These are phyloP conservation scores for Buteo buteo DNA, from an alignment of 2,113 vertebrate genomes.

Conservation along the genomic window DNA sequence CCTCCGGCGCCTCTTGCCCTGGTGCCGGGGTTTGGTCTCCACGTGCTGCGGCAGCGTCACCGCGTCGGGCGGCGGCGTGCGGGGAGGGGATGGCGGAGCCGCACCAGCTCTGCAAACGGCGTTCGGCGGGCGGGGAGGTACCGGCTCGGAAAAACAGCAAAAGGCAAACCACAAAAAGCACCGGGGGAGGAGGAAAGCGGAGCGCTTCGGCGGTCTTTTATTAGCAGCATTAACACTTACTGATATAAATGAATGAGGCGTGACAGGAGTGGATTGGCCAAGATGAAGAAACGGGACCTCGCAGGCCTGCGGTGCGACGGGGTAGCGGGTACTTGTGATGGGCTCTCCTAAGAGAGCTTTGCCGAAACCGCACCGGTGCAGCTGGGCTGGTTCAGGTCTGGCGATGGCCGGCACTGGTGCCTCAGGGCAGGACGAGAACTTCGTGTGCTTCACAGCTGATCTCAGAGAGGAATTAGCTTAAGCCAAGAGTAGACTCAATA, in stretches of 20 bases:
- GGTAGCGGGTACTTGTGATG: not conserved
- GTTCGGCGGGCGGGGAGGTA: fast-evolving
- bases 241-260: not conserved
- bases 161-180: not conserved
- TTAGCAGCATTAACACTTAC: not conserved
- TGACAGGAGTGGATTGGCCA: not conserved
- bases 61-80: fast-evolving
- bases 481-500: not conserved
- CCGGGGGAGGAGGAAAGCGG: not conserved
- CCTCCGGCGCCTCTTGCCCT: not conserved
- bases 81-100: not conserved
- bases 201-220: not conserved
- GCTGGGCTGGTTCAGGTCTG: not conserved
- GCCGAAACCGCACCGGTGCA: not conserved
- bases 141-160: not conserved
- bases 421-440: not conserved
- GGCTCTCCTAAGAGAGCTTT: not conserved
- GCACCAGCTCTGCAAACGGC: not conserved
- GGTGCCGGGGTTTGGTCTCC: not conserved
- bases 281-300: not conserved
- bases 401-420: fast-evolving
- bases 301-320: not conserved
- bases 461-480: not conserved
- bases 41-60: not conserved
- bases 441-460: no score